phyloP scores from a whole-genome alignment of 2,797 vertebrate genomes.

The Pagetopsis macropterus region DNA sequence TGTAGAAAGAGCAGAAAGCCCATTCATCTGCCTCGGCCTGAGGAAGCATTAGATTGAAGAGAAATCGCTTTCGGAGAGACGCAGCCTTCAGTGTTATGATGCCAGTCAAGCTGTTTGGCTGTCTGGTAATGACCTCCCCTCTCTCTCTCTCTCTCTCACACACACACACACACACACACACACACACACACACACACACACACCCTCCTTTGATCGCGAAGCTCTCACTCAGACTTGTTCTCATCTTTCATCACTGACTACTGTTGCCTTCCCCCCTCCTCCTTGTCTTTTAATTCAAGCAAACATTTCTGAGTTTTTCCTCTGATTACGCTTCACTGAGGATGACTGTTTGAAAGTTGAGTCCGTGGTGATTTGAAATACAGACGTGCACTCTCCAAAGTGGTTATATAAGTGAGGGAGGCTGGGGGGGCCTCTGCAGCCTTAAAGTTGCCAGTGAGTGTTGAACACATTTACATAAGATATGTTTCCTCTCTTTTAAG shows the following conservation, averaged over 20 bases:
- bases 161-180: not conserved
- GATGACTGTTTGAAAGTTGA: conserved; percentile 35
- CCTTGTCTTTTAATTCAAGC: conserved; percentile 33
- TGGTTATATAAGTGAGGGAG: conserved; percentile 46
- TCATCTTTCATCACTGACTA: conserved; percentile 41
- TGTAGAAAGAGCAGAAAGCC: conserved; percentile 43
- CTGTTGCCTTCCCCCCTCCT: conserved; percentile 2
- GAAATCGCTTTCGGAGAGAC: conserved; percentile 16
- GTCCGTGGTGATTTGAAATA: conserved; percentile 50
- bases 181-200: conserved; percentile 31
- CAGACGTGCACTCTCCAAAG: conserved; percentile 30
- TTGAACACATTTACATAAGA: conserved; percentile 80
- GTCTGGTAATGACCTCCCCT: conserved; percentile 37
- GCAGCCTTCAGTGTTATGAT: conserved; percentile 43
- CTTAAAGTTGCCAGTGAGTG: conserved; percentile 68
- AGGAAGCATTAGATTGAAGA: conserved; percentile 44
- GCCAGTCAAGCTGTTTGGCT: too few species aligned
- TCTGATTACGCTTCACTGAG: conserved; percentile 35
- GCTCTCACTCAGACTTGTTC: conserved; percentile 39
- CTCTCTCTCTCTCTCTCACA: too few species aligned
- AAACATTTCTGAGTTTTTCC: conserved; percentile 33
- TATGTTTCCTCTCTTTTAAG: conserved; percentile 72
- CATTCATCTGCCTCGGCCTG: conserved; percentile 45
- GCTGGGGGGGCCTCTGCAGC: conserved; percentile 52
- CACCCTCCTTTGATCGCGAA: conserved; percentile 52